These are phyloP conservation scores for Cryptotis parvus DNA, from an alignment of 2,113 vertebrate species.

Conservation along the genomic window DNA sequence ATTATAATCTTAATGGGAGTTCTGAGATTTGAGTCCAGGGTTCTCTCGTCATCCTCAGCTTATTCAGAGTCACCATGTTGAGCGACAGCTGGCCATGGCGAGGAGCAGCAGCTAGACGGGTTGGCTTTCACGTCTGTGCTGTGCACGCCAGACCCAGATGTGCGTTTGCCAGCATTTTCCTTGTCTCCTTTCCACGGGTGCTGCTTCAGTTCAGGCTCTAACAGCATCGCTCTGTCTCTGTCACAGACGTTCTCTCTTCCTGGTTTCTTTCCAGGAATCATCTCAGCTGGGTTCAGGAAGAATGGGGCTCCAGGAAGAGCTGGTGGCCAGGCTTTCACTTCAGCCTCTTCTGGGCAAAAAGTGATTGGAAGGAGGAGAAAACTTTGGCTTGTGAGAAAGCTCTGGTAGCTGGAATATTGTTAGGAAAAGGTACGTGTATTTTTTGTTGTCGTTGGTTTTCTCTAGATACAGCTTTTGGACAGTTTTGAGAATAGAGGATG, in stretches of 20 bases:
- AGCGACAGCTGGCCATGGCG: too few relatives aligned
- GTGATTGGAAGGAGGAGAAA: constrained; percentile 85
- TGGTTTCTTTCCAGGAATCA: constrained; percentile 75
- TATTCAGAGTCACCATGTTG: too few relatives aligned
- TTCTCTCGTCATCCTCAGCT: too few relatives aligned
- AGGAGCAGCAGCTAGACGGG: too few relatives aligned
- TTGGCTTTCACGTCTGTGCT: neutral
- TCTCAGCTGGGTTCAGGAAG: constrained; percentile 80
- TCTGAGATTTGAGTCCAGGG: neutral
- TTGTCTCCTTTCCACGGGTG: neutral
- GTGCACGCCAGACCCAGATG: neutral
- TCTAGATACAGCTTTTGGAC: neutral
- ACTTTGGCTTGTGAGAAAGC: constrained; percentile 89
- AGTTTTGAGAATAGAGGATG: neutral
- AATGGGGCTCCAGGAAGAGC: constrained; percentile 89
- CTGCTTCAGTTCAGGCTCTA: neutral
- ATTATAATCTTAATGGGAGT: neutral
- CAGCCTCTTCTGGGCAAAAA: constrained; percentile 87
- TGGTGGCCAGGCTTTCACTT: constrained; percentile 96
- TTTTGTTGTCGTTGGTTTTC: constrained; percentile 33
- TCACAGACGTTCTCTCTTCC: constrained; percentile 8
- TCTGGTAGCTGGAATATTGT: constrained; percentile 84
- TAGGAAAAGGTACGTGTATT: constrained; percentile 86
- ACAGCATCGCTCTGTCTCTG: rapidly evolving
- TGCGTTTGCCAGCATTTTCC: neutral